phyloP scores from a whole-genome alignment of 2,113 vertebrate genomes.

The Lonchura striata region DNA sequence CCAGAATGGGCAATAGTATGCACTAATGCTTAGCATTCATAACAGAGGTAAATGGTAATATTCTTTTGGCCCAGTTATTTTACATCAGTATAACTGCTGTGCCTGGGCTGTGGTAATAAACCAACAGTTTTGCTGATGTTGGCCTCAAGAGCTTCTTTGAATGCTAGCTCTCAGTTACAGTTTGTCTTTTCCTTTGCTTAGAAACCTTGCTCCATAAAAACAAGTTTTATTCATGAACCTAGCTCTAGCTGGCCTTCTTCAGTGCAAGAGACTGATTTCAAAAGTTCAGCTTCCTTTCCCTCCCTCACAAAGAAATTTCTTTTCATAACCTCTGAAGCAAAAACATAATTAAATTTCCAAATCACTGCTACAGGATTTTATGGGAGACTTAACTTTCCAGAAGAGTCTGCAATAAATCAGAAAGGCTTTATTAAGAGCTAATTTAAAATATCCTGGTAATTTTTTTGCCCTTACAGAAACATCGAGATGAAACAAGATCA shows the following conservation, averaged over 20 bases:
- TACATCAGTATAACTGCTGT: neutral
- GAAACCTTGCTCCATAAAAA: neutral
- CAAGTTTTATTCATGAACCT: neutral
- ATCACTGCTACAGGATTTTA: neutral
- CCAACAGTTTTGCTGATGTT: neutral
- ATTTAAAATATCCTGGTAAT: neutral
- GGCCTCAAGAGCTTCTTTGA: neutral
- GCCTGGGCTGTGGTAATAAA: neutral
- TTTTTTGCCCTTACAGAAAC: neutral
- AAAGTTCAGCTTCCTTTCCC: neutral
- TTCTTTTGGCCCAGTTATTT: neutral
- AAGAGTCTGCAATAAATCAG: neutral
- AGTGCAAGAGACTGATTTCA: neutral
- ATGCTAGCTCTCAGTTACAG: neutral
- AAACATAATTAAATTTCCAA: neutral
- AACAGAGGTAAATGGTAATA: neutral
- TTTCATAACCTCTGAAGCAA: conserved; percentile 4
- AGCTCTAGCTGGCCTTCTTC: neutral
- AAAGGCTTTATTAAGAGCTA: neutral
- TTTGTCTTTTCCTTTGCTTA: neutral
- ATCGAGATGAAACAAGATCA: neutral
- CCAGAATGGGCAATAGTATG: neutral
- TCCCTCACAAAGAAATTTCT: neutral
- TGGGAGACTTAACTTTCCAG: conserved; percentile 5
- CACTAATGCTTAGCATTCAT: neutral